Evolutionary conservation across 2,797 vertebrate genomes (phyloP).

Genomic region (Helicolenus hilgendorfi): DNA sequence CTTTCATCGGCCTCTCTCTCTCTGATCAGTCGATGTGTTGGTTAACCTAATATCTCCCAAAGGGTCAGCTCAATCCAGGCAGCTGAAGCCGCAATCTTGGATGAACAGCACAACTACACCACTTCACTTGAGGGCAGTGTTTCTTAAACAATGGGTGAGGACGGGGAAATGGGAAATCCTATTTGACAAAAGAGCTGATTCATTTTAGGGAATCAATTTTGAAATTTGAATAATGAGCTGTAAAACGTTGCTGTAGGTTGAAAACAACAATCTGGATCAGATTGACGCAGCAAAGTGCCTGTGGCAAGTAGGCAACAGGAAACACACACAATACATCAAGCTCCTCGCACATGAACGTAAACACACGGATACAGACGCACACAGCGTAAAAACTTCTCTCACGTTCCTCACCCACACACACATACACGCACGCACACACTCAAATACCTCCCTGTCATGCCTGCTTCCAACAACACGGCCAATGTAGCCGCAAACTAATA

Average conservation of each 20-base stretch:
- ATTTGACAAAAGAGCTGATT: background rate
- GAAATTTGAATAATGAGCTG: slow-evolving; percentile 34
- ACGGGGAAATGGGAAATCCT: slow-evolving; percentile 22
- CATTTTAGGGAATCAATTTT: background rate
- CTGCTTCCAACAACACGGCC: slow-evolving; percentile 73
- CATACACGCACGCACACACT: background rate
- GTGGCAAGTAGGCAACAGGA: slow-evolving; percentile 6
- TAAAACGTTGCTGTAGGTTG: slow-evolving; percentile 16
- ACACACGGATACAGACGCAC: background rate
- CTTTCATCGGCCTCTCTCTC: slow-evolving; percentile 35
- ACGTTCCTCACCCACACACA: background rate
- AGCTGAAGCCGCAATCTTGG: slow-evolving; percentile 37
- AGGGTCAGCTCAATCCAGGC: slow-evolving; percentile 25
- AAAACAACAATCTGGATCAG: slow-evolving; percentile 10
- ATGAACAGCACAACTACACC: slow-evolving; percentile 47
- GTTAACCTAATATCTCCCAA: slow-evolving; percentile 51
- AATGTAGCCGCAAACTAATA: slow-evolving; percentile 76
- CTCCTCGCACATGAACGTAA: background rate
- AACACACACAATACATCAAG: background rate
- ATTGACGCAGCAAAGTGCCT: slow-evolving; percentile 4
- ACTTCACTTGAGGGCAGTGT: slow-evolving; percentile 74
- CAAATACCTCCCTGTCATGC: slow-evolving; percentile 70
- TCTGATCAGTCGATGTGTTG: slow-evolving; percentile 37
- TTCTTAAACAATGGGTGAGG: slow-evolving; percentile 61
- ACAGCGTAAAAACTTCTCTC: slow-evolving; percentile 1